Evolutionary conservation across 2,888 invertebrate species (phyloP).

Genomic region (Cosmia pyralina): DNA sequence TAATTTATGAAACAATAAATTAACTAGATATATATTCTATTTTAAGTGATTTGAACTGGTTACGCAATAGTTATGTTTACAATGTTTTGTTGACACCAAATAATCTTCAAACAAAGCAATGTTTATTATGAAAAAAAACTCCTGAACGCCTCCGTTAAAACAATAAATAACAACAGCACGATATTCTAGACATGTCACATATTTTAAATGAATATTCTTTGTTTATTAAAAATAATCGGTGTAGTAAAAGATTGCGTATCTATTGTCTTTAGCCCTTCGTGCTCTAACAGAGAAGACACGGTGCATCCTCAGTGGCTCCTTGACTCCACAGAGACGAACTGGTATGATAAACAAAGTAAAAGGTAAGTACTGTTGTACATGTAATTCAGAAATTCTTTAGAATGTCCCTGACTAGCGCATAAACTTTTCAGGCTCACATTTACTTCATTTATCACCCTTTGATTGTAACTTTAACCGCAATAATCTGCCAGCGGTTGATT

Average conservation of each 20-base stretch:
- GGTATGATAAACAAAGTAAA: conserved; percentile 88
- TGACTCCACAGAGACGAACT: conserved; percentile 91
- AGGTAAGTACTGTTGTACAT: conserved; percentile 70
- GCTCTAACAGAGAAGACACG: conserved; percentile 91
- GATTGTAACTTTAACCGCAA: neutral
- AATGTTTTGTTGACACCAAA: conserved; percentile 64
- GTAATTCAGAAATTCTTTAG: neutral
- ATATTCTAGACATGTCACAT: neutral
- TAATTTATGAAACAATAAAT: conserved; percentile 54
- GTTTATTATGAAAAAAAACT: neutral
- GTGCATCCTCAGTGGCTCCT: conserved; percentile 92
- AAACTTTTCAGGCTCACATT: neutral
- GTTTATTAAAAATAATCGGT: neutral
- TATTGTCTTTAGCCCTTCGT: conserved; percentile 79
- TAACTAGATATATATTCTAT: conserved; percentile 14
- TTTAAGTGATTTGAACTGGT: conserved; percentile 4
- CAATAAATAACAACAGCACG: neutral
- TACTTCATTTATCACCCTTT: neutral
- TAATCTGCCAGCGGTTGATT: neutral
- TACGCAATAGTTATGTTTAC: conserved; percentile 67
- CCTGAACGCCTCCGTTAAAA: too few relatives aligned
- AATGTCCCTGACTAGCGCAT: neutral
- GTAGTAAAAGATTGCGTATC: conserved; percentile 11
- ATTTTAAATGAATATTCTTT: neutral
- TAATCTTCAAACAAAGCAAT: conserved; percentile 56